phyloP scores from a whole-genome alignment of 1,140 invertebrate species.

The Phymorhynchus buccinoides region DNA sequence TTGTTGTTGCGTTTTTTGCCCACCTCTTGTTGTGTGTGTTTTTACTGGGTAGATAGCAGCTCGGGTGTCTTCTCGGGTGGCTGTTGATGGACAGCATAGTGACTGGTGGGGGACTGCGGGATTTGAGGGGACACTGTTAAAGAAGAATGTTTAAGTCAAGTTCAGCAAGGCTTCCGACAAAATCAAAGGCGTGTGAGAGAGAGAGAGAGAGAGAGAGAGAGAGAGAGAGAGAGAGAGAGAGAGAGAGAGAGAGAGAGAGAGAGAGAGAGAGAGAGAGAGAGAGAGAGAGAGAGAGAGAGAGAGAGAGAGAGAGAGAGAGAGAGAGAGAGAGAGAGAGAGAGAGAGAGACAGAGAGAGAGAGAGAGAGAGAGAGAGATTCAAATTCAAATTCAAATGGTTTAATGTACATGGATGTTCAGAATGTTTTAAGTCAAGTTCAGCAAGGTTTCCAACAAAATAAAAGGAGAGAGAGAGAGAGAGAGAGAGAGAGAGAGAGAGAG shows the following conservation, averaged over 20 bases:
- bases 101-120: no score
- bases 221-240: neutral
- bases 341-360: neutral
- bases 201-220: neutral
- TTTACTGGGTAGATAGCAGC: neutral
- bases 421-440: no score
- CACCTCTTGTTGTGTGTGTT: no score
- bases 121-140: no score
- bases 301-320: neutral
- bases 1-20: no score
- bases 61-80: neutral
- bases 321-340: conserved; percentile 4
- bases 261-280: conserved; percentile 23
- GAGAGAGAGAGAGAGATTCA: neutral
- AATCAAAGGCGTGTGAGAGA: neutral
- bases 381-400: no score
- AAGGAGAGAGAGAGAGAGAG: no score
- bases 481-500: no score
- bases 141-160: no score
- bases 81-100: neutral
- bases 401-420: no score
- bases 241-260: neutral
- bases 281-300: neutral
- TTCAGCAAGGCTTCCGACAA: neutral
- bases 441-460: no score